Conservation (phyloP, 2,888 invertebrate genomes). For the Platycheirus rosarum region DNA sequence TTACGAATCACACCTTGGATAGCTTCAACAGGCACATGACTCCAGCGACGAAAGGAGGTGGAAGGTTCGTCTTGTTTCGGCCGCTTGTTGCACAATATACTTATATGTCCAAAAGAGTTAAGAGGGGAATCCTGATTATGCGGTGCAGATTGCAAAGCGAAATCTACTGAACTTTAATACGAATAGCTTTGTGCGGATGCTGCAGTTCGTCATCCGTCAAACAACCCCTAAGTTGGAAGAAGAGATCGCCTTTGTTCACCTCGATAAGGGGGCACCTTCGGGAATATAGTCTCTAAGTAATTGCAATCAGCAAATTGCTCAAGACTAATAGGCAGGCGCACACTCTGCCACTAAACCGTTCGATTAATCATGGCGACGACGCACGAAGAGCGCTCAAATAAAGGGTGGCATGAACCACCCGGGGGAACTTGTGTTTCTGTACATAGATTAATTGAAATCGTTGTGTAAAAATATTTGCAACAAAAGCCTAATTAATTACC, state of each 20-base stretch:
- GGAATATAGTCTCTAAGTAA: conserved; percentile 59
- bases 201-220: conserved; percentile 64
- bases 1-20: conserved; percentile 66
- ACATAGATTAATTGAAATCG: conserved; percentile 63
- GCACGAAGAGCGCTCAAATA: neutral
- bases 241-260: conserved; percentile 23
- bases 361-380: conserved; percentile 53
- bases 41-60: neutral
- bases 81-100: conserved; percentile 12
- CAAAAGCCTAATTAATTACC: conserved; percentile 55
- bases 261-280: conserved; percentile 43
- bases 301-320: conserved; percentile 68
- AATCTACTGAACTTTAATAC: conserved; percentile 34
- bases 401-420: conserved; percentile 11
- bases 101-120: neutral
- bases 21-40: conserved; percentile 21
- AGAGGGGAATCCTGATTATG: conserved; percentile 37
- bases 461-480: conserved; percentile 57
- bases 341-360: conserved; percentile 51
- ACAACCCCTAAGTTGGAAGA: conserved; percentile 19
- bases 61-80: neutral
- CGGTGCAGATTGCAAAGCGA: conserved; percentile 38
- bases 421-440: too few species aligned
- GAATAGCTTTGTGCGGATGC: conserved; percentile 17
- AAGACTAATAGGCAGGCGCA: conserved; percentile 67